phyloP scores from a whole-genome alignment of 2,113 vertebrate species.

The Pycnonotus jocosus region DNA sequence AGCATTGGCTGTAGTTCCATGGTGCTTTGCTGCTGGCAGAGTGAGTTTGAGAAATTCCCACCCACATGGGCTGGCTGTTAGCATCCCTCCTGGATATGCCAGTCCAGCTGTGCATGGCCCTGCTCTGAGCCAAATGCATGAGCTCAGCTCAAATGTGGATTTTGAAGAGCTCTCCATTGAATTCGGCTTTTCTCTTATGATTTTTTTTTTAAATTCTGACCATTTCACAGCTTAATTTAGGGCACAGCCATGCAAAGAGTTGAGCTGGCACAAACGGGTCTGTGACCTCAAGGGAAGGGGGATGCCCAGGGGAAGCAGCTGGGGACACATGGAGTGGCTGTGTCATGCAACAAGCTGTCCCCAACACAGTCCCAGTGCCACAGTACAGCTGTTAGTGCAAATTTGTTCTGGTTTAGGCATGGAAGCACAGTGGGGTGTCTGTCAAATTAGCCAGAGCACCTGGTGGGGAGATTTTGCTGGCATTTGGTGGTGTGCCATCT shows the following conservation, averaged over 20 bases:
- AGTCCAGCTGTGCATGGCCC: not conserved
- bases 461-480: conserved; percentile 52
- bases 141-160: not conserved
- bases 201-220: not conserved
- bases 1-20: not conserved
- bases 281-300: not conserved
- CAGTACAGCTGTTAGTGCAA: not conserved
- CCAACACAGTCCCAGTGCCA: not conserved
- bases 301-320: not conserved
- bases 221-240: not conserved
- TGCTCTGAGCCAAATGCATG: not conserved
- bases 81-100: not conserved
- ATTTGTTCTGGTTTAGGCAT: conserved; percentile 19
- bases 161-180: not conserved
- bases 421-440: not conserved
- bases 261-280: not conserved
- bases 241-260: not conserved
- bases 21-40: not conserved
- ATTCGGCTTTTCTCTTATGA: not conserved
- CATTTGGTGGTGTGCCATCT: not conserved
- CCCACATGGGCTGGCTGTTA: not conserved
- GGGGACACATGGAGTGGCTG: not conserved
- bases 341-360: not conserved
- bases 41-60: not conserved
- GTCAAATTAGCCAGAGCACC: conserved; percentile 29